Evolutionary conservation across 2,113 vertebrate species (phyloP).

Genomic region (Oncorhynchus mykiss): DNA sequence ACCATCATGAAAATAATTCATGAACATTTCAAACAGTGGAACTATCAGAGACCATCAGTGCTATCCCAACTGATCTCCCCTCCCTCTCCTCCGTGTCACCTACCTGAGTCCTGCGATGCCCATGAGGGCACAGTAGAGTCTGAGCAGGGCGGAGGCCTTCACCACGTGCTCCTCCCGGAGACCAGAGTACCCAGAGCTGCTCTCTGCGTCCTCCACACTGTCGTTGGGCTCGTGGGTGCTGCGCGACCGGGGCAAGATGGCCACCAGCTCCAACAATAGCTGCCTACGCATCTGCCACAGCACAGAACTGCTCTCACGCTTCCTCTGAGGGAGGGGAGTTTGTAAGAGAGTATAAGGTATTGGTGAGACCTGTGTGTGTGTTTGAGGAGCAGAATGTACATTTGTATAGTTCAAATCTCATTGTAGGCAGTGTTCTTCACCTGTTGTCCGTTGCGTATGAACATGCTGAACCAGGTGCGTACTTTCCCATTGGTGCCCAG

Average conservation of each 20-base stretch:
- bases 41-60: no score
- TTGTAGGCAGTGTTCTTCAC: constrained; percentile 61
- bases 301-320: constrained; percentile 91
- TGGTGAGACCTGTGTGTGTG: background rate
- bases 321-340: constrained; percentile 76
- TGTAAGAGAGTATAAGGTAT: background rate
- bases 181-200: constrained; percentile 83
- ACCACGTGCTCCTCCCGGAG: constrained; percentile 96
- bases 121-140: constrained; percentile 96
- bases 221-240: constrained; percentile 84
- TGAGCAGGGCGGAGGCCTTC: constrained; percentile 92
- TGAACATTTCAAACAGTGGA: background rate
- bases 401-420: background rate
- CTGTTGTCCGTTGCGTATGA: constrained; percentile 97
- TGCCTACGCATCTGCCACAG: constrained; percentile 98
- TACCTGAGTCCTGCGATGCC: constrained; percentile 98
- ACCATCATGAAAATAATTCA: background rate
- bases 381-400: background rate
- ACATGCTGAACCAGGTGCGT: constrained; percentile 97
- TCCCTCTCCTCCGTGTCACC: background rate
- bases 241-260: constrained; percentile 90
- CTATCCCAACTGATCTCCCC: no score
- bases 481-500: constrained; percentile 97
- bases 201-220: constrained; percentile 73
- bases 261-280: constrained; percentile 92